Evolutionary conservation across 2,113 vertebrate genomes (phyloP).

Genomic region (Eptesicus fuscus): DNA sequence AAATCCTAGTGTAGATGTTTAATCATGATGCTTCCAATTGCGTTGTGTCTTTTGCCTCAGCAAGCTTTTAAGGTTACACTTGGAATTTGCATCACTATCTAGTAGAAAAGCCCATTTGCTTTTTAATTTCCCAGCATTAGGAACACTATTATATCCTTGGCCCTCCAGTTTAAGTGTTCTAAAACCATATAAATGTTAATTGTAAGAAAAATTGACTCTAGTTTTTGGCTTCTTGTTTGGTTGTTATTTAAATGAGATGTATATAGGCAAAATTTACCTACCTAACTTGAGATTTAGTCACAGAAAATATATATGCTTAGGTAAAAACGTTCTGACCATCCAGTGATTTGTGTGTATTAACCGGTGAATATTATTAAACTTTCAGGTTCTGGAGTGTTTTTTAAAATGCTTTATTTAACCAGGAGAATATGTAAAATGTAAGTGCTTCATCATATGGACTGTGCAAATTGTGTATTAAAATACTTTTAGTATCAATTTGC

Average conservation of each 20-base stretch:
- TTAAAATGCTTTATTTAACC: conserved; percentile 48
- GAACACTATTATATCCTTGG: conserved; percentile 44
- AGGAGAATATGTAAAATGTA: conserved; percentile 59
- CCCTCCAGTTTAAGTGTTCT: conserved; percentile 35
- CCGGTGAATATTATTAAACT: conserved; percentile 34
- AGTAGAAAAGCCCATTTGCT: conserved; percentile 27
- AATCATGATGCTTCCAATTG: conserved; percentile 32
- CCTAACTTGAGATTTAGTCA: not conserved
- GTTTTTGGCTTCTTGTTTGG: not conserved
- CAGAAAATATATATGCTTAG: conserved; percentile 16
- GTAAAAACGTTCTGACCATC: conserved; percentile 15
- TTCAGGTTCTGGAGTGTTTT: conserved; percentile 30
- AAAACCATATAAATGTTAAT: conserved; percentile 53
- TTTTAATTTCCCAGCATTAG: conserved; percentile 38
- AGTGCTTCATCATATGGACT: conserved; percentile 58
- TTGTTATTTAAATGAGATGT: not conserved
- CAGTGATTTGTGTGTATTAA: conserved; percentile 50
- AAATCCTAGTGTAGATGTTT: conserved; percentile 26
- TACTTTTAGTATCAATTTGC: conserved; percentile 69
- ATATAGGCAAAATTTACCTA: conserved; percentile 46
- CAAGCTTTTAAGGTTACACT: not conserved
- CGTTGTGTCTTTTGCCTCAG: not conserved
- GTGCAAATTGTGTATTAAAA: conserved; percentile 70
- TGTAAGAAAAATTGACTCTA: conserved; percentile 39
- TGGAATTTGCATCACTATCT: conserved; percentile 30